These are phyloP conservation scores for Raja brachyura DNA, from an alignment of 2,113 vertebrate species.

Conservation along the genomic window DNA sequence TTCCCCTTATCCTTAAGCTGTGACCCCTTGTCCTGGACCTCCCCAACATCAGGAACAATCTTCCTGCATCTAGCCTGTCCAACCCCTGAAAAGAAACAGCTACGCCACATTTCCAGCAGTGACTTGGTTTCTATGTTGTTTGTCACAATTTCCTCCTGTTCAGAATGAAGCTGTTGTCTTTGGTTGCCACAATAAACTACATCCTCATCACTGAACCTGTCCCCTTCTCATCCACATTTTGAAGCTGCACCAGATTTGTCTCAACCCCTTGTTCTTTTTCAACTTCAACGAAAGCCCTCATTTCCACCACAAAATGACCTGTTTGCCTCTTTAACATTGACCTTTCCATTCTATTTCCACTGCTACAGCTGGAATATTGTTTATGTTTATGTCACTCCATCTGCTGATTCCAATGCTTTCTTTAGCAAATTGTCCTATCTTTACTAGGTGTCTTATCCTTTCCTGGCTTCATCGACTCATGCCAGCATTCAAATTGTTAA, in stretches of 20 bases:
- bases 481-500: background rate
- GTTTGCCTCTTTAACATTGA: too few relatives aligned
- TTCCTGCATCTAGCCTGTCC: too few relatives aligned
- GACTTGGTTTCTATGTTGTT: background rate
- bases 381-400: background rate
- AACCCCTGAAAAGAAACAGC: background rate
- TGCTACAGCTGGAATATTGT: background rate
- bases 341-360: background rate
- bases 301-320: background rate
- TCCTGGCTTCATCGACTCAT: background rate
- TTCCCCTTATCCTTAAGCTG: too few relatives aligned
- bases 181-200: background rate
- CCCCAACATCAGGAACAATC: too few relatives aligned
- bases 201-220: background rate
- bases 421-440: background rate
- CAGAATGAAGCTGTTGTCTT: background rate
- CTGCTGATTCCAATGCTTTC: background rate
- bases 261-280: background rate
- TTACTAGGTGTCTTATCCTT: background rate
- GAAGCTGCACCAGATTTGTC: background rate
- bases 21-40: too few relatives aligned
- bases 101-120: too few relatives aligned
- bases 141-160: too few relatives aligned
- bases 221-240: background rate
- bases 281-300: background rate